Conservation (phyloP, 2,888 invertebrate species). For the Ferrisia virgata region DNA sequence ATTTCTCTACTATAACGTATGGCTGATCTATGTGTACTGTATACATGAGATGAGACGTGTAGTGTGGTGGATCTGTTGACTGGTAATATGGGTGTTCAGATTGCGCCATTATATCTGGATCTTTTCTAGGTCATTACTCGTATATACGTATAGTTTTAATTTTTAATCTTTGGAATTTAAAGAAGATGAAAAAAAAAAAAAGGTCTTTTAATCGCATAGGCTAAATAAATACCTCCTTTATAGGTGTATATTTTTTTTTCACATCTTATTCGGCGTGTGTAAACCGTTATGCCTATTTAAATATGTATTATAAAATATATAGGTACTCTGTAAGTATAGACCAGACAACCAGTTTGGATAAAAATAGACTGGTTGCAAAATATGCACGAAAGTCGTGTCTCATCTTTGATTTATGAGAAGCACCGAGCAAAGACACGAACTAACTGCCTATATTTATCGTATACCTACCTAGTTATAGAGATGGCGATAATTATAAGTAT, state of each 20-base stretch:
- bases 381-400: not conserved
- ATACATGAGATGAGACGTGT: not conserved
- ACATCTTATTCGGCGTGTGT: too few relatives aligned
- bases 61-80: slow-evolving; percentile 32
- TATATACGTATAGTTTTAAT: not conserved
- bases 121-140: slow-evolving; percentile 41
- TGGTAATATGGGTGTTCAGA: slow-evolving; percentile 40
- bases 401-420: not conserved
- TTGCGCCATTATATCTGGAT: slow-evolving; percentile 38
- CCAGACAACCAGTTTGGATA: not conserved
- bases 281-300: slow-evolving; percentile 13
- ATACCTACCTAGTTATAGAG: too few relatives aligned
- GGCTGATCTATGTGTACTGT: not conserved
- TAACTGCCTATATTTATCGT: not conserved
- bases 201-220: not conserved
- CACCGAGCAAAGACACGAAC: not conserved
- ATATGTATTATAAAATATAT: too few relatives aligned
- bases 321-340: too few relatives aligned
- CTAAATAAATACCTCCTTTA: too few relatives aligned
- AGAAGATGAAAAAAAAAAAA: not conserved
- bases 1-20: too few relatives aligned
- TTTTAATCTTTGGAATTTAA: slow-evolving; percentile 26
- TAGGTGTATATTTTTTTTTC: too few relatives aligned
- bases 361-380: not conserved
- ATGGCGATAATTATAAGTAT: too few relatives aligned